Conservation (phyloP, 53 echinoderm and acorn worm genomes). For the Crossaster papposus region DNA sequence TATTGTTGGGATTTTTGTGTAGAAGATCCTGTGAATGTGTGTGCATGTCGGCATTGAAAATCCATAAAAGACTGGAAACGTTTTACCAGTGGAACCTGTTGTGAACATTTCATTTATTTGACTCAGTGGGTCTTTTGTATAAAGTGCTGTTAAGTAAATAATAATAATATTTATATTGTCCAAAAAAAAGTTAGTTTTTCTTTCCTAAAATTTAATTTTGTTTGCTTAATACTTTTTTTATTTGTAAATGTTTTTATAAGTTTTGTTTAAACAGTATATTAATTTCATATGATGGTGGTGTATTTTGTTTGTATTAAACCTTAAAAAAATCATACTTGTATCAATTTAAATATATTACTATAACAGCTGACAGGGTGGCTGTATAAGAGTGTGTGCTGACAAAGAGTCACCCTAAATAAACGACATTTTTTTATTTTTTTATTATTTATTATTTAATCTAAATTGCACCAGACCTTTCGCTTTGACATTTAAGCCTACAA, state of each 20-base stretch:
- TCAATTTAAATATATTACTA: background rate
- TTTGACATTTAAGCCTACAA: background rate
- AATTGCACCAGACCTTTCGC: background rate
- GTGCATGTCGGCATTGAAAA: background rate
- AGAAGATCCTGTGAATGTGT: slow-evolving; percentile 5
- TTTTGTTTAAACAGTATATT: background rate
- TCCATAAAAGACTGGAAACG: background rate
- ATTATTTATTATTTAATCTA: background rate
- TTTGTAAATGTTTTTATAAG: background rate
- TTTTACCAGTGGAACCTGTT: background rate
- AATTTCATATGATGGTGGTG: background rate
- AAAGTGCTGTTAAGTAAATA: background rate
- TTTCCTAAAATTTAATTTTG: background rate
- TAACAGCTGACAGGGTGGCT: background rate
- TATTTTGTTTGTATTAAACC: background rate
- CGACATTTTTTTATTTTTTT: background rate
- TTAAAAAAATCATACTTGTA: background rate
- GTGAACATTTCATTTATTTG: background rate
- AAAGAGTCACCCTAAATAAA: background rate
- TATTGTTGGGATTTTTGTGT: background rate
- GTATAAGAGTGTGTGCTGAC: background rate
- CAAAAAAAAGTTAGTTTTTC: background rate
- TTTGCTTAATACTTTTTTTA: background rate
- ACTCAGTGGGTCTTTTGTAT: background rate
- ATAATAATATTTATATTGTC: background rate